A percentile compares a stretch with the other conserved stretches of the same genome.
Conservation (phyloP, 2,797 vertebrate genomes). For the Avahi laniger region DNA sequence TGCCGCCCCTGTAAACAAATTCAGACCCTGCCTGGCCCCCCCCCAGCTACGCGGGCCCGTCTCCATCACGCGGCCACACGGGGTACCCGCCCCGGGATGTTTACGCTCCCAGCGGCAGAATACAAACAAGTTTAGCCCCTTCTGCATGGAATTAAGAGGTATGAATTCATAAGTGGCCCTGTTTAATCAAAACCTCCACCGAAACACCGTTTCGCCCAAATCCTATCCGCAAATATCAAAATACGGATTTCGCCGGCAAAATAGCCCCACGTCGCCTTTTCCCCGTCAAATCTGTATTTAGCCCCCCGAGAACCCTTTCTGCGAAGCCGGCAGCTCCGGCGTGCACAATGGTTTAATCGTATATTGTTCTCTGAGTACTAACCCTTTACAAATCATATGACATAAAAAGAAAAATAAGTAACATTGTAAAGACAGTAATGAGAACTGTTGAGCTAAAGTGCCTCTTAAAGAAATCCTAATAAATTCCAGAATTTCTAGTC, state of each 20-base stretch:
- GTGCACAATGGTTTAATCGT: conserved; percentile 86
- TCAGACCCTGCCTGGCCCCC: conserved; percentile 59
- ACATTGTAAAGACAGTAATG: conserved; percentile 91
- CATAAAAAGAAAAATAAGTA: conserved; percentile 92
- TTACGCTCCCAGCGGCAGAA: conserved; percentile 64
- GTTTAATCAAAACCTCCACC: conserved; percentile 82
- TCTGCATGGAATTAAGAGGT: conserved; percentile 75
- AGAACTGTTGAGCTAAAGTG: conserved; percentile 95
- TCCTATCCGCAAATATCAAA: conserved; percentile 74
- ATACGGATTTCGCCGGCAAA: conserved; percentile 70
- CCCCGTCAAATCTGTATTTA: conserved; percentile 80
- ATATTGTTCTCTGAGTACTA: conserved; percentile 87
- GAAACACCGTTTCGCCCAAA: conserved; percentile 67
- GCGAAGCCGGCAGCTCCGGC: conserved; percentile 81
- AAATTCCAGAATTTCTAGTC: conserved; percentile 94
- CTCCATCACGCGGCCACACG: conserved; percentile 39
- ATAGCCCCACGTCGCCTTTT: conserved; percentile 68
- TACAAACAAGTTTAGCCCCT: conserved; percentile 69
- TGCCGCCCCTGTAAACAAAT: conserved; percentile 72
- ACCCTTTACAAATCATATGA: conserved; percentile 90
- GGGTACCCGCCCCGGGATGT: conserved; percentile 52
- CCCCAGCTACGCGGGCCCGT: conserved; percentile 63
- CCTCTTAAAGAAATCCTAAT: conserved; percentile 93
- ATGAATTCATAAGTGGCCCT: conserved; percentile 78
- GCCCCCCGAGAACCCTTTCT: conserved; percentile 80